A percentile compares a stretch with the other conserved stretches of the same genome.
Conservation (phyloP, 2,888 invertebrate species). For the Dolichomitus sp. region DNA sequence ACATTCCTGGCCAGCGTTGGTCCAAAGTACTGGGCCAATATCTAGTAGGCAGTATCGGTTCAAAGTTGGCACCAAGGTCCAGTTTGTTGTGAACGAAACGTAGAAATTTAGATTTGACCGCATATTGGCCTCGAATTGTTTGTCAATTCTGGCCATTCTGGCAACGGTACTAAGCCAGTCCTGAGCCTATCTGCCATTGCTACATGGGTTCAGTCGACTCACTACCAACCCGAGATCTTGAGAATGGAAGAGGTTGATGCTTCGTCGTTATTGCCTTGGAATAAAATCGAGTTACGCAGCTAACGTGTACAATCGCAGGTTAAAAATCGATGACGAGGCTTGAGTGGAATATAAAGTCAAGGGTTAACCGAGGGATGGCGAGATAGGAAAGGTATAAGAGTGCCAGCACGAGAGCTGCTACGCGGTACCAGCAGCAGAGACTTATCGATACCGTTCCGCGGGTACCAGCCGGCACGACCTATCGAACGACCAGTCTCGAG, state of each 20-base stretch:
- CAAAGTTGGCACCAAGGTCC: no score
- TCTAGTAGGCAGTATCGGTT: no score
- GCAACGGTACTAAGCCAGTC: no score
- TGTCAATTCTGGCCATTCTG: no score
- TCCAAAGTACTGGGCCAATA: no score
- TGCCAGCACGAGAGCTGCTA: constrained; percentile 49
- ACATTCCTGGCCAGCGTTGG: no score
- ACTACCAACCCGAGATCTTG: not conserved
- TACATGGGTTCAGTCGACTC: no score
- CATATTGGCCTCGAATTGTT: no score
- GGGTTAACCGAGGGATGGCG: constrained; percentile 19
- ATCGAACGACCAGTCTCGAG: constrained; percentile 68
- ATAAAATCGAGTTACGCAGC: not conserved
- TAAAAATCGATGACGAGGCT: constrained; percentile 31
- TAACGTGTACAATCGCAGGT: not conserved
- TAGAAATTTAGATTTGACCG: no score
- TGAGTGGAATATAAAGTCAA: constrained; percentile 39
- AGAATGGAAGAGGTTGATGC: not conserved
- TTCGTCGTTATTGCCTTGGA: not conserved
- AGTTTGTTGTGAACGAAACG: no score
- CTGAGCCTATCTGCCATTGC: no score
- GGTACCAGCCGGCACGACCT: constrained; percentile 73
- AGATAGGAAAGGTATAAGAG: constrained; percentile 51
- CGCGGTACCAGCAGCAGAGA: constrained; percentile 52
- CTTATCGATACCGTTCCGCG: constrained; percentile 63